Conservation (phyloP, 1,140 invertebrate species). For the Ceratitis capitata region DNA sequence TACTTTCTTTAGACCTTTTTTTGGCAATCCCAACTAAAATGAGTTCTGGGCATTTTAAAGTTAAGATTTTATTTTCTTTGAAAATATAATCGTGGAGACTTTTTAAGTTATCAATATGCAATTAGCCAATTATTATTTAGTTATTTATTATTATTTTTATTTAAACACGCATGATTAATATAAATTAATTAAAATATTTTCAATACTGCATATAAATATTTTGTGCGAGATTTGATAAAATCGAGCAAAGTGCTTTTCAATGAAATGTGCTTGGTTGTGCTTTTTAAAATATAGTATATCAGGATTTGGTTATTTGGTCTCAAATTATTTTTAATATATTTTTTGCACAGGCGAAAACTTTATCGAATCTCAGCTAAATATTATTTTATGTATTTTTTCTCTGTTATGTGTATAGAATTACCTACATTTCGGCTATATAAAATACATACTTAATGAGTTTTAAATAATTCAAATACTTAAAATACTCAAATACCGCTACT, state of each 20-base stretch:
- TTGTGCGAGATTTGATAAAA: conserved; percentile 16
- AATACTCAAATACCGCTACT: background rate
- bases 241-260: background rate
- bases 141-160: too few relatives aligned
- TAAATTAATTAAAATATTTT: too few relatives aligned
- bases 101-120: background rate
- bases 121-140: background rate
- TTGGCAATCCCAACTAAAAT: too few relatives aligned
- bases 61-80: too few relatives aligned
- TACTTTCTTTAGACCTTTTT: too few relatives aligned
- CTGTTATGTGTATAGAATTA: background rate
- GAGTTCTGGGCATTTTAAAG: too few relatives aligned
- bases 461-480: background rate
- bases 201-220: too few relatives aligned
- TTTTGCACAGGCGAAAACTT: background rate
- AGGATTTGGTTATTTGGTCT: background rate
- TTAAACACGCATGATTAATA: too few relatives aligned
- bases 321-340: background rate
- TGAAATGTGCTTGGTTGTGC: background rate
- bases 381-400: background rate
- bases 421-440: background rate
- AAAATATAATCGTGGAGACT: too few relatives aligned
- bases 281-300: background rate
- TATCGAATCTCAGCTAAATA: background rate
- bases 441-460: background rate